phyloP scores from a whole-genome alignment of 1,140 invertebrate genomes.

The Trichogramma pretiosum region DNA sequence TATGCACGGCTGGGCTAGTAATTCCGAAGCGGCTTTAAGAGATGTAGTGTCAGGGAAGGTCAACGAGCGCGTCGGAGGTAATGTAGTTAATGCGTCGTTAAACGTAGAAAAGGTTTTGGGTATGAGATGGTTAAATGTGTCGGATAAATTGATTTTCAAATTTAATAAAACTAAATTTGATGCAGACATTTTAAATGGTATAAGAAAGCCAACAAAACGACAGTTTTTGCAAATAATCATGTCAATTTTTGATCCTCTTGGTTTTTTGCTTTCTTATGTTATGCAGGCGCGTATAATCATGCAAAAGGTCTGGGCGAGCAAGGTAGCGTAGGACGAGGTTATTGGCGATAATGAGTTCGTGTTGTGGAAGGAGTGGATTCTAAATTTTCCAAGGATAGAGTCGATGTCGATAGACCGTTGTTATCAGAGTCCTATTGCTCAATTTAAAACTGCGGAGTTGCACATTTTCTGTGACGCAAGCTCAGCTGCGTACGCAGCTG shows the following conservation, averaged over 20 bases:
- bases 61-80: not conserved
- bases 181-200: not conserved
- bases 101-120: not conserved
- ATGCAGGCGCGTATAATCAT: slow-evolving; percentile 33
- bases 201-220: slow-evolving; percentile 21
- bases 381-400: not conserved
- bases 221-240: slow-evolving; percentile 23
- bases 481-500: not conserved
- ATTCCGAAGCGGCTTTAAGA: not conserved
- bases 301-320: slow-evolving; percentile 27
- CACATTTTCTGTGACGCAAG: not conserved
- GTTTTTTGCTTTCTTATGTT: slow-evolving; percentile 22
- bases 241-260: not conserved
- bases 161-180: not conserved
- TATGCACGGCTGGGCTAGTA: slow-evolving; percentile 6
- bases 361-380: not conserved
- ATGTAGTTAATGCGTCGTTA: not conserved
- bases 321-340: slow-evolving; percentile 8
- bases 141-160: not conserved
- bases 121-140: not conserved
- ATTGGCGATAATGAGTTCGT: not conserved
- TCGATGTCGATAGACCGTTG: not conserved
- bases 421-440: not conserved
- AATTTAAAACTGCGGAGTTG: not conserved
- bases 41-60: not conserved